These are phyloP conservation scores for Apodemia duryi DNA, from an alignment of 2,888 invertebrate species.

Conservation along the genomic window DNA sequence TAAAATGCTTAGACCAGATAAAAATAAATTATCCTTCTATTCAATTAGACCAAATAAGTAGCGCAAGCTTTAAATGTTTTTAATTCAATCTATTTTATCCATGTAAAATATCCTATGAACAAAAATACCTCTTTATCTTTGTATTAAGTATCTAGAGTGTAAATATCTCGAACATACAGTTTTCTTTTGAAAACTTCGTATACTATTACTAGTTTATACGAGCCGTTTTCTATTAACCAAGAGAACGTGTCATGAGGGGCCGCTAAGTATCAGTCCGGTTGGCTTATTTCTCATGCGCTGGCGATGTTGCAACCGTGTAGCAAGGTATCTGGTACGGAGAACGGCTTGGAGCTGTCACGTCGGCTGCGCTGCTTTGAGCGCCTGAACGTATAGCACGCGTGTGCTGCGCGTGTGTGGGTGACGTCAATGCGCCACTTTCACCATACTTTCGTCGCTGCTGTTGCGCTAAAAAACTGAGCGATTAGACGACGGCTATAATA, in stretches of 20 bases:
- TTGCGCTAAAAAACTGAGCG: constrained; percentile 73
- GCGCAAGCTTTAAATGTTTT: no score
- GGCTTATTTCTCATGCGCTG: constrained; percentile 62
- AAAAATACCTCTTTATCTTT: neutral
- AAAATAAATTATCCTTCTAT: no score
- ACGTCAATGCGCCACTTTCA: constrained; percentile 78
- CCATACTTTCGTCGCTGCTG: constrained; percentile 76
- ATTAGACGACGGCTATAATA: constrained; percentile 69
- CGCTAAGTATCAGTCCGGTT: constrained; percentile 60
- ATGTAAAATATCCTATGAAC: neutral
- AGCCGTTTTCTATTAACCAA: constrained; percentile 52
- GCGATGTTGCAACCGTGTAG: constrained; percentile 47
- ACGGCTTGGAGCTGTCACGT: constrained; percentile 48
- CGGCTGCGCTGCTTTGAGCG: constrained; percentile 29
- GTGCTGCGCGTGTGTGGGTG: constrained; percentile 69
- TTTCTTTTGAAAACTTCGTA: constrained; percentile 1
- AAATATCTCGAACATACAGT: neutral
- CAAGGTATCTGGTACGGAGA: constrained; percentile 58
- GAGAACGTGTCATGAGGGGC: constrained; percentile 73
- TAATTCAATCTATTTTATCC: no score
- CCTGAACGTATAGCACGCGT: constrained; percentile 49
- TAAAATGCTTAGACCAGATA: no score
- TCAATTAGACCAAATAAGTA: no score
- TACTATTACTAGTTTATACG: constrained; percentile 6
- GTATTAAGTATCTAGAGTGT: neutral